These are phyloP conservation scores for Limosa lapponica DNA, from an alignment of 2,797 vertebrate species.

Conservation along the genomic window DNA sequence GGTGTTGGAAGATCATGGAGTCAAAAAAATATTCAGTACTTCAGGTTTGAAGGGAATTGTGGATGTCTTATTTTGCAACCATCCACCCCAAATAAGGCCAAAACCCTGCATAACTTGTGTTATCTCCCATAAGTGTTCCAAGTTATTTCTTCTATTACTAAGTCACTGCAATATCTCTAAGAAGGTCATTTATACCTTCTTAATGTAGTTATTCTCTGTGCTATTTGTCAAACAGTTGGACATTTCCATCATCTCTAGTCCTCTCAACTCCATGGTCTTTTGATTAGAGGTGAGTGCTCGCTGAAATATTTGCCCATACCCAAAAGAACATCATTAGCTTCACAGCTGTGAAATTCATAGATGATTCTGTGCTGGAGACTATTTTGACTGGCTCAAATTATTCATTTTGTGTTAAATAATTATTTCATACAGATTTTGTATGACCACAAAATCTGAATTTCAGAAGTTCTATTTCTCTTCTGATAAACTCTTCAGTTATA, in stretches of 20 bases:
- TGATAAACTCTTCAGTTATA: neutral
- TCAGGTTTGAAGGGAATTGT: neutral
- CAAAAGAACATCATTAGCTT: neutral
- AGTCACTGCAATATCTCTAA: neutral
- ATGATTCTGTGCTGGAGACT: neutral
- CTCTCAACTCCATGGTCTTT: neutral
- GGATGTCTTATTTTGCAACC: neutral
- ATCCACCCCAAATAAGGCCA: neutral
- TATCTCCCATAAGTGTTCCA: neutral
- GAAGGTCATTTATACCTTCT: neutral
- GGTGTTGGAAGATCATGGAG: neutral
- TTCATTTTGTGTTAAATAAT: neutral
- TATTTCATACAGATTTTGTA: neutral
- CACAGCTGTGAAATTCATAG: neutral
- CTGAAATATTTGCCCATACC: neutral
- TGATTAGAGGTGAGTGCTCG: neutral
- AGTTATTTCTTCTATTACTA: neutral
- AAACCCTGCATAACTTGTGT: neutral
- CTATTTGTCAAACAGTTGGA: neutral
- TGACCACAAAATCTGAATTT: neutral
- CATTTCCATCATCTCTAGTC: neutral
- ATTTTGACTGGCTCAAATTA: neutral
- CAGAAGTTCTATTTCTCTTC: neutral
- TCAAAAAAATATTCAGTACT: neutral
- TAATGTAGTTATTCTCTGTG: neutral